Base-by-base conservation (phyloP, 2,888 invertebrate species). In the Pyrochroa serraticornis region DNA sequence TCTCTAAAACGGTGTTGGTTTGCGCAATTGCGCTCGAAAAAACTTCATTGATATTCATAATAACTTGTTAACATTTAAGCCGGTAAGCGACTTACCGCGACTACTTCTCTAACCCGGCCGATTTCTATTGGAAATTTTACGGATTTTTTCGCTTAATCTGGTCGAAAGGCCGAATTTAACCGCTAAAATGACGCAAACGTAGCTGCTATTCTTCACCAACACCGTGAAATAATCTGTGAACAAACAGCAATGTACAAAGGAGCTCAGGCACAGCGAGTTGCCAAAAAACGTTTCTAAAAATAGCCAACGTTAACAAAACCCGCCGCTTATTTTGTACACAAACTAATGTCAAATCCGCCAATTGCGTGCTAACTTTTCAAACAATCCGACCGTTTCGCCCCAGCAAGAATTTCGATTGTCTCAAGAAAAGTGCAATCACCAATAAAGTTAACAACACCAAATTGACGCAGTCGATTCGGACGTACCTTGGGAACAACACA, bases 401-500 rank as follows among this genome's bases (percentile, higher is more conserved):
- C 22, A 5, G 22, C 22, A 22, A 22, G 3, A 22, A 22, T 22
- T 22, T 5, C 22, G 22, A 22, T 50, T 44, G 38, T 45, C 34
- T 37, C n/a, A 33, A 38, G 8, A 41, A 31, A 22, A 22, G 3
- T 2, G 22, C 22, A 2, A 5, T 2, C 22, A 2, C 22, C 22
- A 5, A 22, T 22, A 2, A 5, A 2, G 22, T 22, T 22, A 22
- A 3, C 22, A 5, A 2, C 22, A 5, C 22, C 3, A 22, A 22
- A 22, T 22, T 22, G 2, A 2, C 3, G 3, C 22, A 22, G 5
- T 22, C 22, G 22, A 22, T 5, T 5, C 36, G 14, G n/a, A 49
- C 54, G 53, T 65, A 61, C 63, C 62, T 64, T 60, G 22, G 2
- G 22, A 22, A 22, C 22, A 22, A 5, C 22, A 22, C 22, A 41